These are phyloP conservation scores for Rhynchomys soricoides DNA, from an alignment of 2,113 vertebrate genomes.

Conservation along the genomic window DNA sequence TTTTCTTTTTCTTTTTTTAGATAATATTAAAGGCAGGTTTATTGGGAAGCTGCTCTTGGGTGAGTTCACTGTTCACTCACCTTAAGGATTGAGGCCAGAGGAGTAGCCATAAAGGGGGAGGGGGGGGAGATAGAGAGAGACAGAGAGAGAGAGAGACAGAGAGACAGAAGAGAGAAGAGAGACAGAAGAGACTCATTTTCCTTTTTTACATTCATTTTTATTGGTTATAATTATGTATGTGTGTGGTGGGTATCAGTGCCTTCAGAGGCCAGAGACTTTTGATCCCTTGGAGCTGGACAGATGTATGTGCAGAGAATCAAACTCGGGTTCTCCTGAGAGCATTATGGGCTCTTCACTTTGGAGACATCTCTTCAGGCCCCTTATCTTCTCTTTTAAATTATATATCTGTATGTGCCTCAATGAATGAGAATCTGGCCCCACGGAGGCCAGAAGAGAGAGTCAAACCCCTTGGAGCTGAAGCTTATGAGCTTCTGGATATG, in stretches of 20 bases:
- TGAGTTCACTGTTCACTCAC: too few species aligned
- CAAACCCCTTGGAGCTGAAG: neutral
- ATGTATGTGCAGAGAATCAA: neutral
- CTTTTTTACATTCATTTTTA: neutral
- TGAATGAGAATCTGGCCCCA: neutral
- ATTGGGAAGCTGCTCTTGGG: too few species aligned
- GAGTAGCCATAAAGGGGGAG: too few species aligned
- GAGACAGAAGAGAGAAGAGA: too few species aligned
- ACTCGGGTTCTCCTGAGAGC: neutral
- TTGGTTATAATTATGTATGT: neutral
- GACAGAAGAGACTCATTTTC: neutral
- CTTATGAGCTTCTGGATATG: neutral
- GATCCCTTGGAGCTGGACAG: neutral
- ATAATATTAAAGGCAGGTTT: too few species aligned
- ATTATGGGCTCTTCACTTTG: neutral
- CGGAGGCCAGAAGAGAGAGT: neutral
- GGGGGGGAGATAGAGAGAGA: too few species aligned
- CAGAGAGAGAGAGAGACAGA: too few species aligned
- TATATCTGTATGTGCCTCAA: neutral
- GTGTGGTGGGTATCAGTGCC: neutral
- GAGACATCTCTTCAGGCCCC: neutral
- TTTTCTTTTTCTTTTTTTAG: too few species aligned
- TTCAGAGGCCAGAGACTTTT: neutral
- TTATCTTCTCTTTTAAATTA: neutral
- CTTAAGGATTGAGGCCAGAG: too few species aligned